phyloP scores from a whole-genome alignment of 2,113 vertebrate genomes.

The Gasterosteus nipponicus region DNA sequence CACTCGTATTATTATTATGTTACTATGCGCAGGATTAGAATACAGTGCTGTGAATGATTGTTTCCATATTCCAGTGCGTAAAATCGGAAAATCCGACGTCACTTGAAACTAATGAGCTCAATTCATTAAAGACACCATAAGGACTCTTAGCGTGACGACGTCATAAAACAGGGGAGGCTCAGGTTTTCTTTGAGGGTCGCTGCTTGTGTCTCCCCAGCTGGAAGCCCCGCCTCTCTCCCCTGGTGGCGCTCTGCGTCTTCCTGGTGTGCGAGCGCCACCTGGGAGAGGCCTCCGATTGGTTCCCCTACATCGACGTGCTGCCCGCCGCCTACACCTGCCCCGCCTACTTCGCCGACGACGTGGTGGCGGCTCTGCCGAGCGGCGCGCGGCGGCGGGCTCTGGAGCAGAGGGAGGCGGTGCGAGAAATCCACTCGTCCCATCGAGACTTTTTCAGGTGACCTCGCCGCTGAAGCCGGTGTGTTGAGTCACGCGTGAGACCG shows the following conservation, averaged over 20 bases:
- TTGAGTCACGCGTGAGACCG: slow-evolving; percentile 40
- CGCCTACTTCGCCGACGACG: slow-evolving; percentile 78
- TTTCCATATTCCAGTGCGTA: too few species aligned
- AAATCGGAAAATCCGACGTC: too few species aligned
- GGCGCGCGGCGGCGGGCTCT: slow-evolving; percentile 74
- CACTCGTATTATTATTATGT: too few species aligned
- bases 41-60: too few species aligned
- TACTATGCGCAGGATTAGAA: too few species aligned
- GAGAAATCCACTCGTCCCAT: slow-evolving; percentile 79
- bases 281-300: slow-evolving; percentile 85
- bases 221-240: slow-evolving; percentile 81
- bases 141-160: too few species aligned
- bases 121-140: too few species aligned
- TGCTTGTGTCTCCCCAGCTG: slow-evolving; percentile 61
- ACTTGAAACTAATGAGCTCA: too few species aligned
- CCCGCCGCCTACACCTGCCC: slow-evolving; percentile 88
- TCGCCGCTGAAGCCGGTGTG: slow-evolving; percentile 1
- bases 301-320: slow-evolving; percentile 88
- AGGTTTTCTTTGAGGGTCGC: not conserved
- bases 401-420: slow-evolving; percentile 81
- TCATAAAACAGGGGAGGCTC: too few species aligned
- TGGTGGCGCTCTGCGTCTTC: slow-evolving; percentile 89
- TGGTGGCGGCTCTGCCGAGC: slow-evolving; percentile 80
- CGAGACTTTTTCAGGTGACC: slow-evolving; percentile 81
- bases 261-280: slow-evolving; percentile 87